Evolutionary conservation across 2,888 invertebrate species (phyloP).

Genomic region (Drosophila maculinotata): DNA sequence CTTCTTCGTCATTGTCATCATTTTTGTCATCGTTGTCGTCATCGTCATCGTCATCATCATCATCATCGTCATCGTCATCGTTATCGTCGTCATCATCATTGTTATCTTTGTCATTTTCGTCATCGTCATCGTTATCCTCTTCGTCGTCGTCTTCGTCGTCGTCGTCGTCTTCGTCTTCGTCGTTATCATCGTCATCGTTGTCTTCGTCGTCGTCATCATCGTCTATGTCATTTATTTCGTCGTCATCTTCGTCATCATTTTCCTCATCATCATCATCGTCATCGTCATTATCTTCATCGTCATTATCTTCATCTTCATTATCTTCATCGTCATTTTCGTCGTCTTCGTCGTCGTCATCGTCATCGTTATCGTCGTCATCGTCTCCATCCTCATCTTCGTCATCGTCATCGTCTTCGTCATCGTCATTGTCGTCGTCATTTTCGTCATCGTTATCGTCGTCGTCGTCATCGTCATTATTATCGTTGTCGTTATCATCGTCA

Average conservation of each 20-base stretch:
- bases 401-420: conserved; percentile 83
- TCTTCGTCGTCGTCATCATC: conserved; percentile 84
- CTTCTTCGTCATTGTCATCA: conserved; percentile 83
- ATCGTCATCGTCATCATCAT: conserved; percentile 31
- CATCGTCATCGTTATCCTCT: conserved; percentile 83
- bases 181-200: conserved; percentile 84
- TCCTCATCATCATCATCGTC: conserved; percentile 58
- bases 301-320: conserved; percentile 85
- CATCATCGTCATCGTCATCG: conserved; percentile 81
- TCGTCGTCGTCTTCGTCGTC: conserved; percentile 38
- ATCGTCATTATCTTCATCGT: conserved; percentile 75
- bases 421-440: conserved; percentile 83
- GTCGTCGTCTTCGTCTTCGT: conserved; percentile 82
- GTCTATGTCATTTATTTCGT: conserved; percentile 80
- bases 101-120: conserved; percentile 79
- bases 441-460: conserved; percentile 84
- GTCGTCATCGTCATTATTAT: conserved; percentile 85
- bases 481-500: conserved; percentile 74
- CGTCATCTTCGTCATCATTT: conserved; percentile 83
- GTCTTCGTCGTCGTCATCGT: conserved; percentile 32
- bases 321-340: conserved; percentile 64
- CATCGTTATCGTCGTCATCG: conserved; percentile 40
- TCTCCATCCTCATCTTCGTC: conserved; percentile 65
- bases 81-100: conserved; percentile 82
- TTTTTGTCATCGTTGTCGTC: conserved; percentile 77